Base-by-base conservation (phyloP, 2,113 vertebrate genomes). In the Cebus imitator region DNA sequence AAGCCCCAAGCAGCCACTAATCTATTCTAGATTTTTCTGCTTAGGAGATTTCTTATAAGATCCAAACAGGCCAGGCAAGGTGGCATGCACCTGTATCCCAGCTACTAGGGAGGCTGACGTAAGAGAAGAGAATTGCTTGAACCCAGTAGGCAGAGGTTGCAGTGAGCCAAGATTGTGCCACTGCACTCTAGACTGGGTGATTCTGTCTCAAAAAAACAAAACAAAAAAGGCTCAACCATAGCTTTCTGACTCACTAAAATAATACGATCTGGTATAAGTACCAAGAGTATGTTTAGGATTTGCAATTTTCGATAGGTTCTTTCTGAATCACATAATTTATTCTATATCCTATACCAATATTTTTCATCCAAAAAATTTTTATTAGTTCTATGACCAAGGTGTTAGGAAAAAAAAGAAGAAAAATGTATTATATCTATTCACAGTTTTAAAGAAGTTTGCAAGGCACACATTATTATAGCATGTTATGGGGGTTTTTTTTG, bases 211-310 rank as follows among this genome's bases (percentile, higher is more conserved):
- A 32, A 64, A 64, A 61, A 61, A 58, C 9, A 27, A 61, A 61
- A 61, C 27, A 61, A 64, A 64, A 30, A 64, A 30, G 4, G 6
- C 0, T 52, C 48, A 88, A 45, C 14, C 86, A 50, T 0, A 76
- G 25, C 23, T 96, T 90, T 76, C 89, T 73, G 61, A 96, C 14
- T 86, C 40, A 95, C 14, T 72, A 89, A 92, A 94, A 61, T 76
- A 80, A 72, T 14, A 58, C 4, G 85, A 83, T 20, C 6, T 91
- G 32, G 43, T 11, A 80, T 23, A 73, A 87, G n/a, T 50, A 95
- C 5, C 37, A 73, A 73, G 25, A 79, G 21, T 70, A 64, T 87
- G 40, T 52, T 82, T n/a, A 82, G 23, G 7, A 86, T 72, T 78
- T n/a, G 64, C 35, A 82, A 76, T 21, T 90, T 96, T 43, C 43